phyloP scores from a whole-genome alignment of 2,888 invertebrate species.

The Oithona nana region DNA sequence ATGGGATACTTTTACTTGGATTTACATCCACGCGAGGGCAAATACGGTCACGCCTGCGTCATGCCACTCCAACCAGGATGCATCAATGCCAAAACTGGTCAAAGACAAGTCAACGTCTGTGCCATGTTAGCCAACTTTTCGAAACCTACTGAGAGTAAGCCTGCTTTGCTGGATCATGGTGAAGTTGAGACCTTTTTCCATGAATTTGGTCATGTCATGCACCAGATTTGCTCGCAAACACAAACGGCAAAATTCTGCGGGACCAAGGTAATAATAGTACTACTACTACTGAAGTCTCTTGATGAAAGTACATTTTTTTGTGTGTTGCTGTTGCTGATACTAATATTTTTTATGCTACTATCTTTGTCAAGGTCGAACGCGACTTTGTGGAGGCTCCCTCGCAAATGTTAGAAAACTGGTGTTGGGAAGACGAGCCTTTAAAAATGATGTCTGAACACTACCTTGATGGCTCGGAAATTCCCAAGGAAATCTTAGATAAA shows the following conservation, averaged over 20 bases:
- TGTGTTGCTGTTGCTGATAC: too few species aligned
- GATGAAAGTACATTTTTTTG: too few species aligned
- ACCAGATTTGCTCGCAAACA: slow-evolving; percentile 31
- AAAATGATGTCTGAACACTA: slow-evolving; percentile 32
- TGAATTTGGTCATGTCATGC: slow-evolving; percentile 37
- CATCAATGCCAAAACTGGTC: slow-evolving; percentile 18
- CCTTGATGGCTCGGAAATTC: slow-evolving; percentile 25
- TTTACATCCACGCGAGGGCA: slow-evolving; percentile 32
- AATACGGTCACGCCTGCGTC: slow-evolving; percentile 33
- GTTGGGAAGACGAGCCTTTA: slow-evolving; percentile 32
- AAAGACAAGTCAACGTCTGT: slow-evolving; percentile 18
- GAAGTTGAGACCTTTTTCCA: slow-evolving; percentile 35
- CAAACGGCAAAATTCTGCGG: slow-evolving; percentile 29
- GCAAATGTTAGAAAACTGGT: slow-evolving; percentile 37
- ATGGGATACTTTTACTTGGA: slow-evolving; percentile 34
- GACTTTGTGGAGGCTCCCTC: slow-evolving; percentile 36
- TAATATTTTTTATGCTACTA: too few species aligned
- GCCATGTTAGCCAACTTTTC: slow-evolving; percentile 35
- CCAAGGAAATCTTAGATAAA: slow-evolving; percentile 29
- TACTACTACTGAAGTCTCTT: too few species aligned
- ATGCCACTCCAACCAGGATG: slow-evolving; percentile 27
- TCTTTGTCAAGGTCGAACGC: too few species aligned
- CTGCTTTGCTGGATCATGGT: slow-evolving; percentile 32
- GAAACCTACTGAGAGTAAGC: slow-evolving; percentile 30
- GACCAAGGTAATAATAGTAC: too few species aligned